A percentile compares a stretch with the other conserved stretches of the same genome.
Evolutionary conservation across 2,888 invertebrate species (phyloP).

Genomic region (Drosophila lutescens): DNA sequence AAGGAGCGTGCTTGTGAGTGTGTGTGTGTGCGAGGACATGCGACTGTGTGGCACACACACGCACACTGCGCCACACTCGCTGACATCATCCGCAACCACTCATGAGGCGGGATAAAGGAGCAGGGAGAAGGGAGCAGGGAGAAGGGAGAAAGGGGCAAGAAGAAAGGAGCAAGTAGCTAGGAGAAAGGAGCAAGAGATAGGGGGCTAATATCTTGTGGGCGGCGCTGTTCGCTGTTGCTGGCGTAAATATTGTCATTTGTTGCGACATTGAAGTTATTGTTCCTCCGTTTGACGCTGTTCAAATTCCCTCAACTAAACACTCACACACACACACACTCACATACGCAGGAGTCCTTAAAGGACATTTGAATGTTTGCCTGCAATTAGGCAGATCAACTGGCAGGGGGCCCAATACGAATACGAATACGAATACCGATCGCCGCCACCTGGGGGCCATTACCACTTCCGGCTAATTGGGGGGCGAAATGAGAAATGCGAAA

Average conservation of each 20-base stretch:
- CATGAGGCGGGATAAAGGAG: conserved; percentile 17
- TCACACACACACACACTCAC: not conserved
- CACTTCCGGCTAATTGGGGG: conserved; percentile 39
- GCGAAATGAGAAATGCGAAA: conserved; percentile 10
- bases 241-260: conserved; percentile 50
- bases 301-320: conserved; percentile 26
- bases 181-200: not conserved
- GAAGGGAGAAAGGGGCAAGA: not conserved
- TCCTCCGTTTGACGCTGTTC: conserved; percentile 37
- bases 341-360: conserved; percentile 28
- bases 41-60: conserved; percentile 43
- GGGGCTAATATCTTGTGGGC: conserved; percentile 32
- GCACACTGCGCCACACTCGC: conserved; percentile 59
- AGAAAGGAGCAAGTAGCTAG: not conserved
- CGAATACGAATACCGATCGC: conserved; percentile 22
- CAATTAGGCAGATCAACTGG: conserved; percentile 35
- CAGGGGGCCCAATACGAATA: not conserved
- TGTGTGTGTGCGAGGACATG: conserved; percentile 63
- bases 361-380: conserved; percentile 41
- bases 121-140: not conserved
- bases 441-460: conserved; percentile 37
- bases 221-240: conserved; percentile 5
- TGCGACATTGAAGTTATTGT: conserved; percentile 47
- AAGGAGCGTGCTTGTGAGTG: conserved; percentile 14
- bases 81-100: conserved; percentile 70